A percentile compares a stretch with the other conserved stretches of the same genome.
phyloP scores from a whole-genome alignment of 2,888 invertebrate genomes.

The Spodoptera picta region DNA sequence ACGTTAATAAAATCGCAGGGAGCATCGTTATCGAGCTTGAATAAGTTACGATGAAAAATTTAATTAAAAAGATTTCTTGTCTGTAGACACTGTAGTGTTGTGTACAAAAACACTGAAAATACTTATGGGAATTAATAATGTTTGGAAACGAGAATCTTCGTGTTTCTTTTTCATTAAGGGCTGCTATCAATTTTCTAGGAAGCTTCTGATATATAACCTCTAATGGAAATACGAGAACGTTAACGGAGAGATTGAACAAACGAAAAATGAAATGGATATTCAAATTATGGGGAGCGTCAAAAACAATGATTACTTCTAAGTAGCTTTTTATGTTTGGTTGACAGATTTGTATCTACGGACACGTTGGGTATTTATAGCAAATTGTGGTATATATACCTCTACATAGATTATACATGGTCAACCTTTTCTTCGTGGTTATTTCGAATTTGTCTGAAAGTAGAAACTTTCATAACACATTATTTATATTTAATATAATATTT shows the following conservation, averaged over 20 bases:
- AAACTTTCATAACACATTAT: no score
- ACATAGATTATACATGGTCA: no score
- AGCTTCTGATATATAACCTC: slow-evolving; percentile 9
- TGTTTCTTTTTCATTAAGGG: slow-evolving; percentile 43
- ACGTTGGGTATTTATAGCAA: no score
- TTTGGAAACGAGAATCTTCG: slow-evolving; percentile 15
- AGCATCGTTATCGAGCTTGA: slow-evolving; percentile 27
- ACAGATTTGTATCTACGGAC: background rate
- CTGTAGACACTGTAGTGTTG: no score
- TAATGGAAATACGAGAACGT: slow-evolving; percentile 17
- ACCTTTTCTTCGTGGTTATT: background rate
- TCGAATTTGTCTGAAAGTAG: slow-evolving; percentile 13
- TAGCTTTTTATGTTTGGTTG: slow-evolving; percentile 5
- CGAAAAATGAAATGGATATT: slow-evolving; percentile 1
- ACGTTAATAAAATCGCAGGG: slow-evolving; percentile 7
- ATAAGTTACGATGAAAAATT: slow-evolving; percentile 48
- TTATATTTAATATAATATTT: no score
- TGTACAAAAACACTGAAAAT: slow-evolving; percentile 35
- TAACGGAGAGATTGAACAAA: slow-evolving; percentile 5
- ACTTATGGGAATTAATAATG: slow-evolving; percentile 47
- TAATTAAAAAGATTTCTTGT: slow-evolving; percentile 49
- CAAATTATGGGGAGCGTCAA: slow-evolving; percentile 5
- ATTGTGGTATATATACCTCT: no score
- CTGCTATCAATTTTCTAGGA: slow-evolving; percentile 41
- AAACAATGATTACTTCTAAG: slow-evolving; percentile 5